Evolutionary conservation across 2,113 vertebrate species (phyloP).

Genomic region (Chamaetylas fuelleborni): DNA sequence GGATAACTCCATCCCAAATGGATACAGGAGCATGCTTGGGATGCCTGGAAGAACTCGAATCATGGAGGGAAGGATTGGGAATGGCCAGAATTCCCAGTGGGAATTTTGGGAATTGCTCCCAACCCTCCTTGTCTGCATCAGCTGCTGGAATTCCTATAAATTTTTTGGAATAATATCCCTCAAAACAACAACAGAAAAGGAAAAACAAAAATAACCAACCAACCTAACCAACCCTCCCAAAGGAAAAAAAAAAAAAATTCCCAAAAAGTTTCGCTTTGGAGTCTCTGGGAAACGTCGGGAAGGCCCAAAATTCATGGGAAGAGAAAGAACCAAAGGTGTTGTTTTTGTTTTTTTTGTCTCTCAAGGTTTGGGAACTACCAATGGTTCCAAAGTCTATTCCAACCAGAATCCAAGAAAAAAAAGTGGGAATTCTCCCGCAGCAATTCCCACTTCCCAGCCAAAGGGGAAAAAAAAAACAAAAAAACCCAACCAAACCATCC

Average conservation of each 20-base stretch:
- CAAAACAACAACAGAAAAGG: not conserved
- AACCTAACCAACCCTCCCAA: not conserved
- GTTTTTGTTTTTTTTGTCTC: not conserved
- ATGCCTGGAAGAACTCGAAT: not conserved
- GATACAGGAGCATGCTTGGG: not conserved
- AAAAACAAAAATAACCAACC: not conserved
- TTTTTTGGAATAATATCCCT: not conserved
- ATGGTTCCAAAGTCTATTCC: slow-evolving; percentile 24
- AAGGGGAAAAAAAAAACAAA: not conserved
- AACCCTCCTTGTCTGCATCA: not conserved
- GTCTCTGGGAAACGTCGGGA: slow-evolving; percentile 2
- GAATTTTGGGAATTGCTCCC: not conserved
- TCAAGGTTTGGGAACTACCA: not conserved
- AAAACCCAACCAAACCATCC: not conserved
- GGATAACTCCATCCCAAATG: not conserved
- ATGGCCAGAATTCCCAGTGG: not conserved
- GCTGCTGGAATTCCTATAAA: not conserved
- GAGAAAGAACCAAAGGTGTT: not conserved
- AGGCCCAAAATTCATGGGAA: not conserved
- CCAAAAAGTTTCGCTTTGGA: not conserved
- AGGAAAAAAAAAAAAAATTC: not conserved
- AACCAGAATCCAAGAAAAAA: not conserved
- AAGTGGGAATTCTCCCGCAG: slow-evolving; percentile 7
- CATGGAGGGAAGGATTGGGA: not conserved
- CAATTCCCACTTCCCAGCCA: not conserved